Conservation (phyloP, 1,140 invertebrate genomes). For the Calephelis nemesis region DNA sequence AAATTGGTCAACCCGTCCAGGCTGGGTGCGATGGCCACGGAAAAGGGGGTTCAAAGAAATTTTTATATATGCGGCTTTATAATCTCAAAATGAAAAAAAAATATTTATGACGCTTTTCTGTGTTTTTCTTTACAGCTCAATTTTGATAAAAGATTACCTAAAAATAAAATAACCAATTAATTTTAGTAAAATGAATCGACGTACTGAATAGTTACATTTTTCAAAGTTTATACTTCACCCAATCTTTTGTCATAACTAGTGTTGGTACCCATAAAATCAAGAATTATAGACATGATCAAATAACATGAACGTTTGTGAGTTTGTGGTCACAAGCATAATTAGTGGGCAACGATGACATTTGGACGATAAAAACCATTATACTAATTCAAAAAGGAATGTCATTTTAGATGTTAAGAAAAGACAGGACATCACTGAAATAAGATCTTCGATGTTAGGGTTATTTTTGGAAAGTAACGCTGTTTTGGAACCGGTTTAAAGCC, state of each 20-base stretch:
- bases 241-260: conserved; percentile 34
- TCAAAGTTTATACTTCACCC: conserved; percentile 25
- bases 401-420: conserved; percentile 49
- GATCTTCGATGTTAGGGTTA: conserved; percentile 41
- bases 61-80: too few relatives aligned
- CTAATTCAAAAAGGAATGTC: conserved; percentile 60
- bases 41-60: too few relatives aligned
- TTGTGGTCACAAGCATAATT: conserved; percentile 43
- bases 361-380: conserved; percentile 50
- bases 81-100: too few relatives aligned
- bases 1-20: too few relatives aligned
- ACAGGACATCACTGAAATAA: conserved; percentile 48
- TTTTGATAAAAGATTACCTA: too few relatives aligned
- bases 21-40: too few relatives aligned
- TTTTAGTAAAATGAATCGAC: too few relatives aligned
- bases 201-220: conserved; percentile 26
- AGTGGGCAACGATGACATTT: conserved; percentile 48
- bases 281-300: conserved; percentile 42
- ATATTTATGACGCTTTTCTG: too few relatives aligned
- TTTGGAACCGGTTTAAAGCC: conserved; percentile 39
- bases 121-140: too few relatives aligned
- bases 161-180: too few relatives aligned
- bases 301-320: conserved; percentile 36
- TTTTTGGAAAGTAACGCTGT: conserved; percentile 37
- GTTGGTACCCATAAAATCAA: conserved; percentile 40